These are phyloP conservation scores for Campylorhamphus procurvoides DNA, from an alignment of 2,113 vertebrate species.

Conservation along the genomic window DNA sequence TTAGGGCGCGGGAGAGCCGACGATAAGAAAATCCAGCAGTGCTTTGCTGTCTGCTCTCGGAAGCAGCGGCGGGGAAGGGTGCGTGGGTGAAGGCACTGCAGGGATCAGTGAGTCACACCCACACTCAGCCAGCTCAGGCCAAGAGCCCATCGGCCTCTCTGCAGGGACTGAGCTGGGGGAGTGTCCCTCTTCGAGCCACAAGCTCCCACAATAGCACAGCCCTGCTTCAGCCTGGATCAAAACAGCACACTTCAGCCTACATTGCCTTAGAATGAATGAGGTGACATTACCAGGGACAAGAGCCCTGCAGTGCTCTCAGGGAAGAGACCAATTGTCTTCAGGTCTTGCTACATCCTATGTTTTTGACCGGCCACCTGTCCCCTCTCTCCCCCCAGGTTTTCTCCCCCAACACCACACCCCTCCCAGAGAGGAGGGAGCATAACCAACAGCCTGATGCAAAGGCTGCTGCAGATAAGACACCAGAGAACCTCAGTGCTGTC, in stretches of 20 bases:
- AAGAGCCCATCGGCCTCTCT: accelerated
- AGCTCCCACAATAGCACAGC: not conserved
- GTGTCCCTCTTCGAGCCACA: not conserved
- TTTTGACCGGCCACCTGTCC: not conserved
- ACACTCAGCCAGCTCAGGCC: not conserved
- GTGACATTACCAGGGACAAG: not conserved
- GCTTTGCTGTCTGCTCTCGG: not conserved
- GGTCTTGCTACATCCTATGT: not conserved
- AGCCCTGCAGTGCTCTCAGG: not conserved
- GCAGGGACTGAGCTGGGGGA: accelerated
- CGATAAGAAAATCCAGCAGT: not conserved
- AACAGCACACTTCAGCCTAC: accelerated
- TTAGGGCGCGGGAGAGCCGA: not conserved
- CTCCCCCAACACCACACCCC: not conserved
- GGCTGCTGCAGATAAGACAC: not conserved
- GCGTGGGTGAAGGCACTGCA: accelerated
- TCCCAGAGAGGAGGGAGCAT: not conserved
- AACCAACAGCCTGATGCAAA: not conserved
- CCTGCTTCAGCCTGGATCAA: not conserved
- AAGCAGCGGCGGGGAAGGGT: not conserved
- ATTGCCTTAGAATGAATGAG: not conserved
- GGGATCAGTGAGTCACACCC: not conserved
- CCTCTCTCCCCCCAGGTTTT: not conserved
- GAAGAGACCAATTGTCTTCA: not conserved
- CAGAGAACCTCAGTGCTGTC: not conserved